Evolutionary conservation across 2,113 vertebrate genomes (phyloP).

Genomic region (Heteronetta atricapilla): DNA sequence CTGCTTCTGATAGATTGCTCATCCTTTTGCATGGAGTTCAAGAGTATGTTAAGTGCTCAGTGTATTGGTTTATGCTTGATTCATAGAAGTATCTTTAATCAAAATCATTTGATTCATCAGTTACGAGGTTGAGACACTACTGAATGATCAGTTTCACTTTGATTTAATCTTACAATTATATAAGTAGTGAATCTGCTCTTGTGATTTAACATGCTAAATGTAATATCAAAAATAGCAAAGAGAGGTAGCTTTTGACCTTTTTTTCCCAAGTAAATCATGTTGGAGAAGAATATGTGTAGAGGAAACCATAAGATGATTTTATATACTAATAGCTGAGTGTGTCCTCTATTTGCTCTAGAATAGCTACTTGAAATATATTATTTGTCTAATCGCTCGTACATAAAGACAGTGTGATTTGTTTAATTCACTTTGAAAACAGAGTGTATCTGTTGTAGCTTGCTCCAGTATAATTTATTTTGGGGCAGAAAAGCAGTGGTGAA

Average conservation of each 20-base stretch:
- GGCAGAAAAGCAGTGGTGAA: neutral
- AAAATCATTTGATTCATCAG: neutral
- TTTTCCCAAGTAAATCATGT: neutral
- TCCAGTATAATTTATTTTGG: neutral
- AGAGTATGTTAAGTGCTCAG: neutral
- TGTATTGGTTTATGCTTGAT: neutral
- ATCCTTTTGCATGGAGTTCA: neutral
- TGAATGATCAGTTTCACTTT: neutral
- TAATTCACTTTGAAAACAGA: neutral
- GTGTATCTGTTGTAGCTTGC: neutral
- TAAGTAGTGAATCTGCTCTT: neutral
- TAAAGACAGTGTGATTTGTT: neutral
- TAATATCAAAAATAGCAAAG: neutral
- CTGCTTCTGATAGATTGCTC: neutral
- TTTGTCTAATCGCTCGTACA: neutral
- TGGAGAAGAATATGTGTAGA: neutral
- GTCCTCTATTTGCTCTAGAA: neutral
- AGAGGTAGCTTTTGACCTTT: neutral
- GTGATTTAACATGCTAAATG: neutral
- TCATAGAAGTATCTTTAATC: neutral
- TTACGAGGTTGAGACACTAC: neutral
- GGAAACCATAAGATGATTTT: neutral
- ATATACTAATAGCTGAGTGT: neutral
- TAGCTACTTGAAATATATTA: neutral
- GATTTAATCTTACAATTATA: neutral